Conservation (phyloP, 2,888 invertebrate genomes). For the Parnassius smintheus region DNA sequence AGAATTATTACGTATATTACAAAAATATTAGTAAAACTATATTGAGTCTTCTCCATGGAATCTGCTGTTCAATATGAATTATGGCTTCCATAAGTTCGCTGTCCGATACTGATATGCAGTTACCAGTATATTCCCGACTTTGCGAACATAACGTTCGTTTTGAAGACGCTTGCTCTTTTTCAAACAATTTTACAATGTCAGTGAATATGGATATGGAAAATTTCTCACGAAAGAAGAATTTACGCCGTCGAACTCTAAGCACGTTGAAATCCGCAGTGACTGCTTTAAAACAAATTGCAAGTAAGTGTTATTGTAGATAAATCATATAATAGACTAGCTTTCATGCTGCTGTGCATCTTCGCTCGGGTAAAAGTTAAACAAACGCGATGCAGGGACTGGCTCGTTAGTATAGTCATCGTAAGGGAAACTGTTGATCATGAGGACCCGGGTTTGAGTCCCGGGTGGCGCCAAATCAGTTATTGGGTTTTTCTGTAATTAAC, state of each 20-base stretch:
- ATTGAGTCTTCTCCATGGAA: conserved; percentile 44
- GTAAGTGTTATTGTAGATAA: conserved; percentile 51
- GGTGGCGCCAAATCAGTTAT: too few species aligned
- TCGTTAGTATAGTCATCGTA: too few species aligned
- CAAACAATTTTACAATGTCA: conserved; percentile 46
- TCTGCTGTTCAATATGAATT: conserved; percentile 55
- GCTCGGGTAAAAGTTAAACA: too few species aligned
- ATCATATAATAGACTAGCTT: too few species aligned
- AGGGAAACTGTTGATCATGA: too few species aligned
- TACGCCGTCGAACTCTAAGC: conserved; percentile 69
- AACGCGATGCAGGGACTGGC: too few species aligned
- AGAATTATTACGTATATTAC: too few species aligned
- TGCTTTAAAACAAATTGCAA: conserved; percentile 72
- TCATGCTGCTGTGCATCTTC: too few species aligned
- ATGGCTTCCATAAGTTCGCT: conserved; percentile 55
- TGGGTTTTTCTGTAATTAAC: too few species aligned
- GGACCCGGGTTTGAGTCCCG: too few species aligned
- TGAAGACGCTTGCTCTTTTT: conserved; percentile 20
- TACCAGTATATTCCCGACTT: conserved; percentile 69
- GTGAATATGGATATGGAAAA: conserved; percentile 72
- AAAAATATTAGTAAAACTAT: too few species aligned
- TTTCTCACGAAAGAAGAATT: conserved; percentile 70
- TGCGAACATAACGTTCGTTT: conserved; percentile 62
- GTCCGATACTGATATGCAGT: conserved; percentile 70
- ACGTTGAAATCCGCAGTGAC: conserved; percentile 73